Base-by-base conservation (phyloP, 1,140 invertebrate species). In the Periplaneta americana region DNA sequence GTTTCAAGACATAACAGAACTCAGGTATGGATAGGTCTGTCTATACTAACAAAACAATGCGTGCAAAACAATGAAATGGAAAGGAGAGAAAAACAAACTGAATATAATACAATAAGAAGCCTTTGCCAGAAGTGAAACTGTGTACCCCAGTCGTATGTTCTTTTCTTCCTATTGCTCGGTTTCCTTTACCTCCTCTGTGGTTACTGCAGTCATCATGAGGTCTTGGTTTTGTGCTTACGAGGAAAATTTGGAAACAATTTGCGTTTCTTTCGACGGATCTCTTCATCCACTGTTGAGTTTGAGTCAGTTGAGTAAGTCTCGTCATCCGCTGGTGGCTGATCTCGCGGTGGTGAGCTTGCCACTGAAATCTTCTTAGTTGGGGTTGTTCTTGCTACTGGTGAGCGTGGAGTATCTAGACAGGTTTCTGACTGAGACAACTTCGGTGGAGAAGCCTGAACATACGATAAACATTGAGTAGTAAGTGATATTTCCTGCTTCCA, bases 231-330 rank as follows among this genome's bases (percentile, higher is more conserved):
- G 34, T 75, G 36, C 35, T 81, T 81, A 32, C 78, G 82, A 31
- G 31, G 15, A 39, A 82, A 82, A 34, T 57, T 80, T 28, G 88
- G 88, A 80, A 91, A 89, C 79, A 88, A 86, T 32, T 89, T 84
- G 83, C 89, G 90, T 81, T 89, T 85, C 9, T 88, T 85, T 11
- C 88, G 85, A 33, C 86, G 85, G 81, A 89, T 89, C 78, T 90
- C 89, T 78, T 90, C 89, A 18, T 82, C 82, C 31, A 87, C 86
- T 33, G 89, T 90, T n/a, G 89, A 90, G 84, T 89, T 90, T 8
- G 89, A 90, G 84, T 91, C 90, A 11, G 90, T 91, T 0, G 89
- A 90, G 1, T 89, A 85, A 22, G 89, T 89, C 82, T 90, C 89
- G 13, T 81, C 81, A 33, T 81, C 81, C 28, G 35, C 31, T 17